Base-by-base conservation (phyloP, 2,888 invertebrate species). In the Chymomyza procnemis region DNA sequence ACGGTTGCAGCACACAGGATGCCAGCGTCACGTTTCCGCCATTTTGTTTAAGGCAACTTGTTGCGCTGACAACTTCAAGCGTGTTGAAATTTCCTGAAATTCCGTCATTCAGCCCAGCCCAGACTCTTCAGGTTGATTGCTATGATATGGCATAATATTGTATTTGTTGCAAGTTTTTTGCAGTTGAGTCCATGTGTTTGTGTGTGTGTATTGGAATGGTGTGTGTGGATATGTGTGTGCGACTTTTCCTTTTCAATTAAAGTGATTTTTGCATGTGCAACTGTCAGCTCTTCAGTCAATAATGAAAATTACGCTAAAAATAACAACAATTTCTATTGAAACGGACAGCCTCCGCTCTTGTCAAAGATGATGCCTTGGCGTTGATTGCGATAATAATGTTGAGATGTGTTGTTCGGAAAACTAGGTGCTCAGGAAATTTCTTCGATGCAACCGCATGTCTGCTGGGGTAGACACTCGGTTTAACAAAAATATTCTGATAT, bases 11-110 rank as follows among this genome's bases (percentile, higher is more conserved):
- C 65, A 69, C 22, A 52, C 21, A 63, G n/a, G 14, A 22, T n/a
- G 12, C 83, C 83, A 71, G 71, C 78, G 76, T 78, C 85, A 86
- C 82, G 87, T 78, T 84, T 84, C 83, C 83, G 83, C 85, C 80
- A 82, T 78, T 82, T 86, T 86, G 83, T 82, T 78, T 3, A 69
- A 52, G 34, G 22, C 64, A 64, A 64, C 64, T 64, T 64, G 64
- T 64, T 64, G 64, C 69, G 73, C 68, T 83, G 79, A 78, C 83
- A 81, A 74, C 79, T 77, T 73, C 67, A 80, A 41, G 68, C 73
- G 69, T 71, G 65, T 61, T 75, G 70, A 78, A 76, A 81, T 83
- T 83, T 81, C 81, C 85, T 85, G 64, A 22, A 71, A 71, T 60
- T 41, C 34, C 9, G 34, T 41, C 34, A 41, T 14, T 41, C 34